phyloP scores from a whole-genome alignment of 2,113 vertebrate genomes.

The Origma solitaria region DNA sequence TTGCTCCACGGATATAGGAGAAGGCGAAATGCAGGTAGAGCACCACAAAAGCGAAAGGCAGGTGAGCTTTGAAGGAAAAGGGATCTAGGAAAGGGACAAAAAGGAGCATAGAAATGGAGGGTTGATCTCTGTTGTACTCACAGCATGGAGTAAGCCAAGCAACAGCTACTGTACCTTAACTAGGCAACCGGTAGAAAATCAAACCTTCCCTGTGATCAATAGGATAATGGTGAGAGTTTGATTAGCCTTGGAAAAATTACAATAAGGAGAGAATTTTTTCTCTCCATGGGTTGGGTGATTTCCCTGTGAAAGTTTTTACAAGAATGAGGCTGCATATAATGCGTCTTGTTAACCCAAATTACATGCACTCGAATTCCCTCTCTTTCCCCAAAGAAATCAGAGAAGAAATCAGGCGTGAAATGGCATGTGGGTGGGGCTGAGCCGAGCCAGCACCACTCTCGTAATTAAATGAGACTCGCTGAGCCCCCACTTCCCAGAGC shows the following conservation, averaged over 20 bases:
- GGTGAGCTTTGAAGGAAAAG: constrained; percentile 61
- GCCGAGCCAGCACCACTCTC: background rate
- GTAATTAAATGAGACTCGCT: constrained; percentile 35
- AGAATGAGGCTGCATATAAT: constrained; percentile 68
- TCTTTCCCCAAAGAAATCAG: constrained; percentile 69
- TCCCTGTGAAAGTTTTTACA: constrained; percentile 69
- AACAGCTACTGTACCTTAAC: constrained; percentile 63
- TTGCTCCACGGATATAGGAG: constrained; percentile 19
- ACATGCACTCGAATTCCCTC: constrained; percentile 66
- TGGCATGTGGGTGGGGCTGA: constrained; percentile 59
- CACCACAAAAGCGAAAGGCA: constrained; percentile 56
- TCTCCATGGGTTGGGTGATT: constrained; percentile 49
- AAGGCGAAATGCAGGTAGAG: constrained; percentile 48
- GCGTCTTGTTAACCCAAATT: constrained; percentile 69
- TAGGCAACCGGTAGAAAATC: constrained; percentile 54
- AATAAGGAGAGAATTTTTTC: constrained; percentile 63
- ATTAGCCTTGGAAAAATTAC: constrained; percentile 62
- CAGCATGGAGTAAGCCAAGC: constrained; percentile 58
- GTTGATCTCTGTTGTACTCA: constrained; percentile 63
- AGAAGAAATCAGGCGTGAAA: constrained; percentile 66
- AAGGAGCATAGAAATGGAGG: constrained; percentile 50
- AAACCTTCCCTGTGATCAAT: constrained; percentile 61
- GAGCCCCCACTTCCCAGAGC: constrained; percentile 11
- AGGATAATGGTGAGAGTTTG: constrained; percentile 53
- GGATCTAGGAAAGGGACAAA: constrained; percentile 50